Evolutionary conservation across 2,797 vertebrate species (phyloP), one percentile per base, ranked within the genome.

Genomic region (Tolypeutes matacus): DNA sequence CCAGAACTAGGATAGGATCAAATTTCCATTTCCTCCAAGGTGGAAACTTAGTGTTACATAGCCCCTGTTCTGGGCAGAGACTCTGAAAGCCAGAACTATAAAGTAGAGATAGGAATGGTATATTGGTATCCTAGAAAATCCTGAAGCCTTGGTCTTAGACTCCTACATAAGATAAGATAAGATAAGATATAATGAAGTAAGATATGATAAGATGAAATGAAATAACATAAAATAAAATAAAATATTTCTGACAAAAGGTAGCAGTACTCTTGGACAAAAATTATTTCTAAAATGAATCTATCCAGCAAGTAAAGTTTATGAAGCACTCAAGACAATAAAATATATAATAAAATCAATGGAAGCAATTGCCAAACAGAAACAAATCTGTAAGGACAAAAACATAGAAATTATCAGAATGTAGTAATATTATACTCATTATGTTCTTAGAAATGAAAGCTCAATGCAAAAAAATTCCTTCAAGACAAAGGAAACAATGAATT

Each of bases 381-480:
- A 77, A 77, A 73, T 21, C 17, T 4, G 49, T 34, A 88, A 21
- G 18, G 7, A 7, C 13, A 73, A 78, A 73, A 65, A 39, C 23
- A 51, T 73, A 46, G 25, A 84, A 80, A 88, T 27, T 27, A 84
- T 72, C 31, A 29, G 7, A 70, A 72, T 29, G 2, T 29, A 49
- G 34, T 34, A 73, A 10, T 9, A 67, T 51, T 23, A 58, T n/a
- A 15, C 64, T 70, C 27, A 56, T 78, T 70, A n/a, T 60, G 58
- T 23, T 86, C 81, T 83, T 73, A 73, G n/a, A 86, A 89, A 81
- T 89, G 39, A 85, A 83, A 72, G 23, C 9, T 83, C 76, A 75
- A 72, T 31, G 14, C 3, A 56, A 42, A 77, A 75, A 83, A 56
- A 12, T 46, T 76, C 92, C 51, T 77, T 23, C 5, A 62, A 88